These are phyloP conservation scores for Poecilia latipinna DNA, from an alignment of 2,113 vertebrate species.

Conservation along the genomic window DNA sequence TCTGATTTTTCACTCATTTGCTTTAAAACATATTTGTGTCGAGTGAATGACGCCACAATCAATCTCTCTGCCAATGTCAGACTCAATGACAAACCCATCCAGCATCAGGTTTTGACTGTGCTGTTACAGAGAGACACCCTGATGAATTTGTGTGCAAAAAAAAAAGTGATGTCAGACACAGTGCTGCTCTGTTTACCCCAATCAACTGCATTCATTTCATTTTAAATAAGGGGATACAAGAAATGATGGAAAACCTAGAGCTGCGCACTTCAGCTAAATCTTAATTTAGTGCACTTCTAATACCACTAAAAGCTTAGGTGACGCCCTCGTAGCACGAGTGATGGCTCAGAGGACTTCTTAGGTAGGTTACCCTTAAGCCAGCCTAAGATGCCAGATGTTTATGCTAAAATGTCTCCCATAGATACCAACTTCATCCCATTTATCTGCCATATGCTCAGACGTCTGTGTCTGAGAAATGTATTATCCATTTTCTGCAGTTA, in stretches of 20 bases:
- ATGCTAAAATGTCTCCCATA: constrained; percentile 38
- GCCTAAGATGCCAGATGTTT: constrained; percentile 52
- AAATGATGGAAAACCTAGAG: constrained; percentile 55
- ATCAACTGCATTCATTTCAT: constrained; percentile 71
- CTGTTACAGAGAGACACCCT: constrained; percentile 62
- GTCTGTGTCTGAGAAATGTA: constrained; percentile 22
- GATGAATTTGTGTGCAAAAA: constrained; percentile 70
- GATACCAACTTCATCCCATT: constrained; percentile 23
- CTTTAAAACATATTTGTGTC: constrained; percentile 70
- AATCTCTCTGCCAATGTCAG: constrained; percentile 67
- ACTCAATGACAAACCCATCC: constrained; percentile 64
- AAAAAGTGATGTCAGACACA: constrained; percentile 70
- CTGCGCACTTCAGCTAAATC: constrained; percentile 54
- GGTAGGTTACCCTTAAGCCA: constrained; percentile 50
- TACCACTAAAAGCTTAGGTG: constrained; percentile 61
- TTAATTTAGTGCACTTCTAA: constrained; percentile 69
- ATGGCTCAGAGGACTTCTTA: constrained; percentile 34
- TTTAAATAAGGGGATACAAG: constrained; percentile 57
- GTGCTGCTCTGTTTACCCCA: constrained; percentile 62
- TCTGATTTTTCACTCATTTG: constrained; percentile 60
- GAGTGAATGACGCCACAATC: constrained; percentile 61
- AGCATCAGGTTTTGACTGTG: constrained; percentile 48
- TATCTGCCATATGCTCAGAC: constrained; percentile 32
- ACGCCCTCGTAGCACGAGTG: constrained; percentile 35
- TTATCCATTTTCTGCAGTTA: constrained; percentile 42